Evolutionary conservation across 2,113 vertebrate genomes (phyloP), one percentile per base, ranked within the genome.

Genomic region (Lathamus discolor): DNA sequence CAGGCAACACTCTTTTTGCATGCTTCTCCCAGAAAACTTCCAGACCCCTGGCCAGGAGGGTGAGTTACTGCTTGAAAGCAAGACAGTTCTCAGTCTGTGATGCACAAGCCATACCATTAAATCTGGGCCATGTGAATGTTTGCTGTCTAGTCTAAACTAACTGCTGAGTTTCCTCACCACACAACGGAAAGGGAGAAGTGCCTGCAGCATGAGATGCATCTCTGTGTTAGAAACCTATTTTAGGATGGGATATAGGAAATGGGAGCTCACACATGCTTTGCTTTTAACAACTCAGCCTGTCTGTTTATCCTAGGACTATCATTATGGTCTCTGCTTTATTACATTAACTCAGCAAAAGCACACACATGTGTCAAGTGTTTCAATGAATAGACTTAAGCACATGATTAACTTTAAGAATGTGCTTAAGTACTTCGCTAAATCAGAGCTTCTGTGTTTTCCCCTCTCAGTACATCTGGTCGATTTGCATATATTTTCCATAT

Each of bases 341-440:
- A 90, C 95, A 96, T 96, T 97, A 96, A 95, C 94, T 97, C 94
- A 95, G 96, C 96, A 97, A 83, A 97, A 96, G 96, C 94, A 86
- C 63, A 92, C 95, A 96, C 87, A 93, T 85, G 96, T 92, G 89
- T 91, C 89, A 90, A 96, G 95, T 91, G 74, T 67, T 95, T 76
- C 93, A 96, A 48, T 95, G 96, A 97, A 97, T 95, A 95, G 93
- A 96, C 95, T 97, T 96, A 97, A 95, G 96, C 91, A 96, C 93
- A 95, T 95, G 93, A 95, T 97, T 96, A 91, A 97, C 93, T 95
- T 97, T 96, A 95, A 95, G 94, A 95, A 84, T 10, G 74, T 91
- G 94, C 96, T 96, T 97, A 97, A 96, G 96, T 75, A 96, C 87
- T 95, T 94, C 1, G 44, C 95, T 95, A 96, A 97, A 97, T 96